Evolutionary conservation across 1,140 invertebrate species (phyloP), one percentile per base, ranked within the genome.

Genomic region (Euura saliciscinereae): DNA sequence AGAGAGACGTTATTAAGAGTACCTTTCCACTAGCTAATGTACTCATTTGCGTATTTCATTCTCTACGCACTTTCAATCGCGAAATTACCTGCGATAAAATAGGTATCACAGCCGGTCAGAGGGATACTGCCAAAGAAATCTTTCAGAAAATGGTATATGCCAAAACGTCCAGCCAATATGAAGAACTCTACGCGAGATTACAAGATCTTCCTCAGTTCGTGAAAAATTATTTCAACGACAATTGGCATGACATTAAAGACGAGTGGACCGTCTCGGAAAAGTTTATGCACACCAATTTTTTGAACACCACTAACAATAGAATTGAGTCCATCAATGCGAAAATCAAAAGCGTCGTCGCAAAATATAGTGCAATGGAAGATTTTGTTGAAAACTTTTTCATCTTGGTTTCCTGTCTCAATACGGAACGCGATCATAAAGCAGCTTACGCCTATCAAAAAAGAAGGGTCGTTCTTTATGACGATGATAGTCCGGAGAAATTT

Each of bases 251-350:
- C 10, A 69, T 72, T 8, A 8, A 68, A 28, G 6, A 65, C 13
- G 70, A 74, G 59, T 74, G 73, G 73, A 43, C 70, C 10, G 46
- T 72, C 44, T 65, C 42, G 7, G 69, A 44, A 3, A n/a, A 69
- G 28, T 75, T 45, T 11, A 72, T 70, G 70, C 64, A 72, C 3
- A 11, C 6, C 45, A 70, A 44, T 7, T 75, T 75, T 51, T 51
- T 75, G 1, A 75, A 74, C 13, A 74, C 45, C 7, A 74, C 65
- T 7, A 74, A 74, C 45, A 71, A 74, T 59, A 11, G 73, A 67
- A 11, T 71, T 2, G 73, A 74, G 45, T 71, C 70, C 2, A 11
- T 71, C 1, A 74, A 74, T 13, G 66, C 45, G 5, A 74, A 74
- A 71, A 65, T 74, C 4, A 74, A 71, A 44, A 71, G 64, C 11